phyloP scores from a whole-genome alignment of 2,888 invertebrate genomes.

The Sesia bembeciformis region DNA sequence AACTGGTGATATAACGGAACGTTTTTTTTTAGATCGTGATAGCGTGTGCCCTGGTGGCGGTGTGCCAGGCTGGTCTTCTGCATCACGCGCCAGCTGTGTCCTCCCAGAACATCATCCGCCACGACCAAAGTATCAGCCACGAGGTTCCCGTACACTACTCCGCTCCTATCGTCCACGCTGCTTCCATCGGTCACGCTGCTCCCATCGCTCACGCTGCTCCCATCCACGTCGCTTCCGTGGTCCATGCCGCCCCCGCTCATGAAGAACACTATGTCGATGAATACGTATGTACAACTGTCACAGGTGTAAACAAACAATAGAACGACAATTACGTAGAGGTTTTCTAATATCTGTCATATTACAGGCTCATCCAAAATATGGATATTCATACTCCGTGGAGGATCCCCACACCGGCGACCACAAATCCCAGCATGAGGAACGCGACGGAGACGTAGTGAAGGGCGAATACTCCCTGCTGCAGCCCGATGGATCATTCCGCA shows the following conservation, averaged over 20 bases:
- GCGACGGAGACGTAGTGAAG: slow-evolving; percentile 74
- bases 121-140: slow-evolving; percentile 48
- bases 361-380: slow-evolving; percentile 67
- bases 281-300: slow-evolving; percentile 38
- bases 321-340: background rate
- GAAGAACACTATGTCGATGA: slow-evolving; percentile 59
- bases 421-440: slow-evolving; percentile 72
- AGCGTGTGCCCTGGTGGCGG: slow-evolving; percentile 46
- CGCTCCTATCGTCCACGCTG: slow-evolving; percentile 18
- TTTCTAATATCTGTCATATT: slow-evolving; percentile 1
- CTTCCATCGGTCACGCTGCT: slow-evolving; percentile 14
- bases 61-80: slow-evolving; percentile 50
- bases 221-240: slow-evolving; percentile 16
- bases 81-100: slow-evolving; percentile 65
- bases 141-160: slow-evolving; percentile 48
- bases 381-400: slow-evolving; percentile 74
- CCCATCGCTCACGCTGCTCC: slow-evolving; percentile 16
- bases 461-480: slow-evolving; percentile 73
- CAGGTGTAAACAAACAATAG: background rate
- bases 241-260: slow-evolving; percentile 18
- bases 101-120: slow-evolving; percentile 62
- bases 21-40: slow-evolving; percentile 34
- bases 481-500: slow-evolving; percentile 74
- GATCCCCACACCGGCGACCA: slow-evolving; percentile 76
- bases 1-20: background rate